Evolutionary conservation across 2,113 vertebrate species (phyloP), one percentile per base, ranked within the genome.

Genomic region (Vanacampus margaritifer): DNA sequence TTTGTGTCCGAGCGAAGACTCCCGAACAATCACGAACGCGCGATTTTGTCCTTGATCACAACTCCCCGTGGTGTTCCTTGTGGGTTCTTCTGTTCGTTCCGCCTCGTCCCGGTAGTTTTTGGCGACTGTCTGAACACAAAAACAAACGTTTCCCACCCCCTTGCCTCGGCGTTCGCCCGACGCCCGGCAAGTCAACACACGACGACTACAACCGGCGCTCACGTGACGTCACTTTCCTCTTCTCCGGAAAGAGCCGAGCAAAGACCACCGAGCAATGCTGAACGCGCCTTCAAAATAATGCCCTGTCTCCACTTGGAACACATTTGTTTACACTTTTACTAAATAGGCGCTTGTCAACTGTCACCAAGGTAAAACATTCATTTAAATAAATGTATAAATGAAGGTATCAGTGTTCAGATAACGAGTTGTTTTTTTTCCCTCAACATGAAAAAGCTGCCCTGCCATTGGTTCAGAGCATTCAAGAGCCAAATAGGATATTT

Each of bases 271-370:
- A 17, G 26, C 6, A 21, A 10, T n/a, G 19, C 19, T 3, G 35
- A 41, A 41, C 5, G 59, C n/a, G 12, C 37, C 59, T 62, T 62
- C 59, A 41, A 41, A 62, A 62, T 62, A 62, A 62, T 11, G 43
- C 26, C 23, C 21, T 3, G 60, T 62, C 14, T 16, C 14, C 51
- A n/a, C 23, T 57, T 13, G n/a, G 23, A 26, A 62, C 39, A 17
- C 7, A 23, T 62, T 39, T 41, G 24, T 32, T 32, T 8, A 28
- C 14, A 57, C 17, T 57, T 26, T 26, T 26, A 26, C 26, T 54
- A 12, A 13, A 41, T 3, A 16, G 14, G 17, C 41, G 13, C 13
- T 45, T 39, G 12, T 14, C 2, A 43, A 43, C 10, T 43, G 41
- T 14, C 13, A 43, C 13, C 10, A 14, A 43, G 2, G 41, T 43